These are phyloP conservation scores for Myotis vivesi DNA, from an alignment of 2,797 vertebrate genomes.

Conservation along the genomic window DNA sequence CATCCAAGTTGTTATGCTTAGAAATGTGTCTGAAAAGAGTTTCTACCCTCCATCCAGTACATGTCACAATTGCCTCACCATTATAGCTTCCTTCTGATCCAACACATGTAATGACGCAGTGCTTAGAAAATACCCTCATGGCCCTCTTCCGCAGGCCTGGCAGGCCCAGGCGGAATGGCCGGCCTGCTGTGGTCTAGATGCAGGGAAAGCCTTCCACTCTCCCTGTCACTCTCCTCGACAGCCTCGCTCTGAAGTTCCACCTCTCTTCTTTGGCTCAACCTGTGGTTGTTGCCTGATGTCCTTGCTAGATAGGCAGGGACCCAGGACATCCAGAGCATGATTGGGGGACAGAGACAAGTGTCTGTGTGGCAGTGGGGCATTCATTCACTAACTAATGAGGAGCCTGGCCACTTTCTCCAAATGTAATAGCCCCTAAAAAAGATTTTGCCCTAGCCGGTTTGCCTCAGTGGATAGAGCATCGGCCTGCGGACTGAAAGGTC, in stretches of 20 bases:
- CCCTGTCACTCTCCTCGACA: neutral
- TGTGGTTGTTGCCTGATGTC: no score
- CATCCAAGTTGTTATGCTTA: neutral
- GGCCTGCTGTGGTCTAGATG: neutral
- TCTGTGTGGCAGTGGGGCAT: neutral
- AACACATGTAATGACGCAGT: neutral
- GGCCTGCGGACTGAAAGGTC: no score
- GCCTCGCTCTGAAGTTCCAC: neutral
- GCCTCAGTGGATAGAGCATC: no score
- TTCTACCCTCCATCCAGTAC: neutral
- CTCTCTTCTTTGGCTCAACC: neutral
- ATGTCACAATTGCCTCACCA: neutral
- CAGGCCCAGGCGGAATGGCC: neutral
- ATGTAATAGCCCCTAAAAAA: neutral
- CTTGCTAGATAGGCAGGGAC: neutral
- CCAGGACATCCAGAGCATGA: neutral
- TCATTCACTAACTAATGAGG: neutral
- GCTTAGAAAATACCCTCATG: neutral
- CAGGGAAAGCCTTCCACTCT: neutral
- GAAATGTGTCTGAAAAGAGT: neutral
- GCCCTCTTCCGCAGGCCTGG: neutral
- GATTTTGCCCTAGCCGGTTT: neutral
- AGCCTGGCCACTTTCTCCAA: neutral
- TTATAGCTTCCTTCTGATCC: neutral
- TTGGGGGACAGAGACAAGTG: neutral